phyloP scores from a whole-genome alignment of 2,113 vertebrate species.

The Telmatochromis sp. region DNA sequence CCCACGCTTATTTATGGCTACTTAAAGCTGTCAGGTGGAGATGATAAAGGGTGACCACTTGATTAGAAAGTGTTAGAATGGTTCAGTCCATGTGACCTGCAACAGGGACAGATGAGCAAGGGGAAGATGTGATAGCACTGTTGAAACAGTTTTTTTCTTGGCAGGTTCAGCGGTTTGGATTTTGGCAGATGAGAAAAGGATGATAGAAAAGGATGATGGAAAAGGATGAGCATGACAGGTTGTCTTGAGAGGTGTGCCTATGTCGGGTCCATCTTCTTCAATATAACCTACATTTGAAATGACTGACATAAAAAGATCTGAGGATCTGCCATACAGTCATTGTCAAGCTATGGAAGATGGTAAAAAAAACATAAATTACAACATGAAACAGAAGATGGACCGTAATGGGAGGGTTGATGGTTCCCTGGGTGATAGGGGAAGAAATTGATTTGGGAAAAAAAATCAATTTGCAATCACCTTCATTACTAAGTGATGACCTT shows the following conservation, averaged over 20 bases:
- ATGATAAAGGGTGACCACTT: constrained; percentile 65
- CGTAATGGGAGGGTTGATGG: neutral
- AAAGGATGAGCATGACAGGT: neutral
- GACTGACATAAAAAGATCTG: neutral
- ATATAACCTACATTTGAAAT: neutral
- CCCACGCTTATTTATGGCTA: constrained; percentile 63
- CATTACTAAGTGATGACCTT: constrained; percentile 36
- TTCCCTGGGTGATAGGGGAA: neutral
- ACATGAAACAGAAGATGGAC: neutral
- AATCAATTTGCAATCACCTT: constrained; percentile 34
- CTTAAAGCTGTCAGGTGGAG: constrained; percentile 59
- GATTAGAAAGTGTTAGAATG: constrained; percentile 61
- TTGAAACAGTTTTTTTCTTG: neutral
- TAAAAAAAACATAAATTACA: neutral
- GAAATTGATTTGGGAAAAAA: constrained; percentile 22
- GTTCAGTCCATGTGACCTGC: constrained; percentile 21
- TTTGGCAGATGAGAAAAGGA: neutral
- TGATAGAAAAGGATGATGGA: neutral
- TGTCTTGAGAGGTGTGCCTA: neutral
- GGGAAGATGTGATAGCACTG: neutral
- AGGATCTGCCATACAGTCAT: neutral
- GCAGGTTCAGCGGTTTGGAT: neutral
- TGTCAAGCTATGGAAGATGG: neutral
- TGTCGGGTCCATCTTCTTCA: neutral
- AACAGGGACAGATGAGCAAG: constrained; percentile 39